phyloP scores from a whole-genome alignment of 2,113 vertebrate genomes.

The Petrocephalus microphthalmus region DNA sequence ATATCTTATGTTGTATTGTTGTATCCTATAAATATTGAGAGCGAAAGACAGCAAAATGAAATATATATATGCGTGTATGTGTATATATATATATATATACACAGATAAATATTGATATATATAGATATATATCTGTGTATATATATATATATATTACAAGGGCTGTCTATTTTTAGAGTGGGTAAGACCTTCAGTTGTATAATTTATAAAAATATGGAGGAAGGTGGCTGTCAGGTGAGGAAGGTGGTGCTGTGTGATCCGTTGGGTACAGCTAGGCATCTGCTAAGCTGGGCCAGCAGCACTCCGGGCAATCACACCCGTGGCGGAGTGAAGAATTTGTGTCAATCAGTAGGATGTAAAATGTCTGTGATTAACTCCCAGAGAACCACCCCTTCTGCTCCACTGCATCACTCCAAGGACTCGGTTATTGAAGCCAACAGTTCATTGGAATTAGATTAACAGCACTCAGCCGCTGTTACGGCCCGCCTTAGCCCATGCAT shows the following conservation, averaged over 20 bases:
- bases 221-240: not conserved
- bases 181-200: conserved; percentile 53
- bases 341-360: not conserved
- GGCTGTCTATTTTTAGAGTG: not conserved
- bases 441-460: not conserved
- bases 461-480: not conserved
- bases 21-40: conserved; percentile 18
- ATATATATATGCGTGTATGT: conserved; percentile 41
- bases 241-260: not conserved
- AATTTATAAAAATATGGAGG: conserved; percentile 49
- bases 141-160: not conserved
- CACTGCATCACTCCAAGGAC: not conserved
- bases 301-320: not conserved
- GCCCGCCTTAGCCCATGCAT: not conserved
- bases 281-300: not conserved
- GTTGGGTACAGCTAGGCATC: not conserved
- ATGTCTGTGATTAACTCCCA: not conserved
- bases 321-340: not conserved
- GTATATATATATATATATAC: not conserved
- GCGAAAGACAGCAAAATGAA: conserved; percentile 40
- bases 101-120: too few species aligned
- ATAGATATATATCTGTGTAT: not conserved
- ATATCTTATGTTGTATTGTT: not conserved
- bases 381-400: too few species aligned
- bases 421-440: not conserved